Conservation (phyloP, 2,797 vertebrate species). For the Sebastes nivosus region DNA sequence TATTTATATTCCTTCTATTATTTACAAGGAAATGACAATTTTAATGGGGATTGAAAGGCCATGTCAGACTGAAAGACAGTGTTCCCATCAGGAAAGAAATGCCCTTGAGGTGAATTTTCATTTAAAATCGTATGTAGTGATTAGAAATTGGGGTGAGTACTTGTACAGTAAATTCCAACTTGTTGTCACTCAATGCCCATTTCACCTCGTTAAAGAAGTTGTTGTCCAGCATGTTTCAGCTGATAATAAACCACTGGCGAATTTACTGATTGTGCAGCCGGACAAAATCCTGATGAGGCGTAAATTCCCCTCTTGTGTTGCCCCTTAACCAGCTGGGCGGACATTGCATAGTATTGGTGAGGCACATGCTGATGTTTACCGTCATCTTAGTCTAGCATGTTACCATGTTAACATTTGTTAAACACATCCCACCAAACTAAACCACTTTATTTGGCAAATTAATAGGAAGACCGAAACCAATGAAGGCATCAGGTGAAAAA, state of each 20-base stretch:
- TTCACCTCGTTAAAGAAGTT: no score
- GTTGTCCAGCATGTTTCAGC: no score
- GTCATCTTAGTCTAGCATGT: background rate
- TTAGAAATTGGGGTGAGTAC: background rate
- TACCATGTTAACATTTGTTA: background rate
- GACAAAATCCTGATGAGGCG: no score
- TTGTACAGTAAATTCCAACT: background rate
- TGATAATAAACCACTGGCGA: no score
- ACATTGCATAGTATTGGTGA: background rate
- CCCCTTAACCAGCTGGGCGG: no score
- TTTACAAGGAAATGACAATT: background rate
- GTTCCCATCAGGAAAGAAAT: background rate
- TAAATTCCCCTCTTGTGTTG: no score
- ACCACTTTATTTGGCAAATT: background rate
- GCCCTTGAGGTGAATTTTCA: background rate
- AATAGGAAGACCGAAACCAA: background rate
- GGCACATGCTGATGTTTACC: background rate
- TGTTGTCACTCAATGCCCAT: no score
- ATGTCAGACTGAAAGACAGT: background rate
- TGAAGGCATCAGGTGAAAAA: background rate
- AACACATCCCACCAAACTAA: background rate
- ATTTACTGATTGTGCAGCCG: no score
- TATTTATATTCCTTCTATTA: background rate
- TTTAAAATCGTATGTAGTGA: background rate
- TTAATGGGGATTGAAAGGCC: background rate